Evolutionary conservation across 2,888 invertebrate species (phyloP), one percentile per base, ranked within the genome.

Genomic region (Loripinus fragilis): DNA sequence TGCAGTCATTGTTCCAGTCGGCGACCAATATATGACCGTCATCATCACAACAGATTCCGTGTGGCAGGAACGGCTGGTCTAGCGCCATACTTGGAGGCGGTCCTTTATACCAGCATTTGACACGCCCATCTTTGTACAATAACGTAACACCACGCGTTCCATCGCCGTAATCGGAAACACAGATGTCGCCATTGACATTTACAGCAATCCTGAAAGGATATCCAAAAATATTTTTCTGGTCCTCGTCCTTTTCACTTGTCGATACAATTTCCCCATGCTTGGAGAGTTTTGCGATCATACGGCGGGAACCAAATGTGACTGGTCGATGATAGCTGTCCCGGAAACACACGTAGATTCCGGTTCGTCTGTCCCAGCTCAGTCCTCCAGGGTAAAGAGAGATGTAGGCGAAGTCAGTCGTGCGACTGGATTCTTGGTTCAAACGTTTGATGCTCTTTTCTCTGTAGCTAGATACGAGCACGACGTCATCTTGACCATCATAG

Each of bases 1-100:
- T 67, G 66, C 81, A 80, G 41, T 86, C 86, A 55, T 86, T 86
- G 72, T 86, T 86, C 86, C 86, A 86, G 67, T 86, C 86, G 8
- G 85, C 78, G 1, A 86, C 80, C 30, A 86, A 72, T 42, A 86
- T 79, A 66, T 86, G 81, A 0, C 86, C 86, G 1, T 85, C 77
- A 45, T 71, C 69, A 55, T 86, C 86, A 70, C 86, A 85, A 15
- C 72, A 76, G 25, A 83, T 83, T 23, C 85, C 86, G 23, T 85
- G 85, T 17, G 86, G 86, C n/a, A 85, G 75, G 69, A 86, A 86
- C 2, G 86, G 84, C 33, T 85, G 78, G 12, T 82, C 85, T n/a
- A 55, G 71, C 15, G 74, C 67, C 42, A 60, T 48, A 1, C 74
- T 78, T 12, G 68, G 42, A 0, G 80, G 75, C 1, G 80, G 78